phyloP scores from a whole-genome alignment of 2,113 vertebrate genomes.

The Scopus umbretta region DNA sequence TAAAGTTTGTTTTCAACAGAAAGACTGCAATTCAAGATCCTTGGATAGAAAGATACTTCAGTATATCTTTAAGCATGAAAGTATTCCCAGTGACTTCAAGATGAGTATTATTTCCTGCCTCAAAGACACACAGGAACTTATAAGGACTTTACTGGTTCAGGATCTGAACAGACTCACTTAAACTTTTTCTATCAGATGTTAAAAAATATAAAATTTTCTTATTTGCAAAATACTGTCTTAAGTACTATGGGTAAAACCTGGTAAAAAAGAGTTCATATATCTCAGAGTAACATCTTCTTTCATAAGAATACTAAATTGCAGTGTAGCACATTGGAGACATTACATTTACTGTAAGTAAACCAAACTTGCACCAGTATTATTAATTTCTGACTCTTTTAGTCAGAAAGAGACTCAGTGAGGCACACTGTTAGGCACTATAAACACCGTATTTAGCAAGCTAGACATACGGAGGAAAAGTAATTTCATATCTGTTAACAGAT shows the following conservation, averaged over 20 bases:
- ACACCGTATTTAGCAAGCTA: background rate
- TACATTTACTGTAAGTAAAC: background rate
- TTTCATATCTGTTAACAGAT: background rate
- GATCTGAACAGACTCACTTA: background rate
- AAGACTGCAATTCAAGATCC: background rate
- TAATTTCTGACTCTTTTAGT: background rate
- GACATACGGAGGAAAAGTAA: background rate
- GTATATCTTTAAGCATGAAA: background rate
- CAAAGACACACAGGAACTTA: background rate
- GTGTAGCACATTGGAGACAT: background rate
- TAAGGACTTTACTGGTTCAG: background rate
- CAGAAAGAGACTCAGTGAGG: background rate
- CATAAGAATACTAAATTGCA: background rate
- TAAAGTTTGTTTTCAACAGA: background rate
- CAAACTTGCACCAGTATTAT: background rate
- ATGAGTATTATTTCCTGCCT: background rate
- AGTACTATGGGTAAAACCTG: background rate
- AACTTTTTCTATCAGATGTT: background rate
- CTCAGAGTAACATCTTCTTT: background rate
- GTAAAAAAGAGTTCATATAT: background rate
- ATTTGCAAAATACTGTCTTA: background rate
- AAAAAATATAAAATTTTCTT: background rate
- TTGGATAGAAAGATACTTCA: background rate
- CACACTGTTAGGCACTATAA: background rate
- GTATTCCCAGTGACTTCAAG: background rate